Conservation (phyloP, 53 echinoderm and acorn worm species). For the Hippasteria phrygiana region DNA sequence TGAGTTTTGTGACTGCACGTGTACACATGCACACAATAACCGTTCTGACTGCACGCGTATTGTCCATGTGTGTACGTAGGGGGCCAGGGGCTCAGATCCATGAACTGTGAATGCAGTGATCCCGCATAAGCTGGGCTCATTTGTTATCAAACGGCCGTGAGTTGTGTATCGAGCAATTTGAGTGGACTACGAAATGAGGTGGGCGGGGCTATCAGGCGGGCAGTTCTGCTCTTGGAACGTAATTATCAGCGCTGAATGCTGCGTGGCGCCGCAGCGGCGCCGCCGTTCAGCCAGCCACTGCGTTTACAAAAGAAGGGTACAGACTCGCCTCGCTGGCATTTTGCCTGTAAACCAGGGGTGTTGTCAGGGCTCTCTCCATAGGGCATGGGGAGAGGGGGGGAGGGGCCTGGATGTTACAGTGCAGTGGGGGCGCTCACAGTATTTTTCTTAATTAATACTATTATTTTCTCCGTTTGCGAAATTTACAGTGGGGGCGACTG, state of each 20-base stretch:
- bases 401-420: too few species aligned
- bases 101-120: slow-evolving; percentile 49
- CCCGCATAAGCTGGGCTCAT: slow-evolving; percentile 38
- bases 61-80: not conserved
- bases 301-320: not conserved
- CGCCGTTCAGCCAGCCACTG: slow-evolving; percentile 19
- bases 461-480: too few species aligned
- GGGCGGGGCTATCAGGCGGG: slow-evolving; percentile 59
- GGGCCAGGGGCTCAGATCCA: not conserved
- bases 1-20: not conserved
- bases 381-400: too few species aligned
- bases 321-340: not conserved
- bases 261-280: slow-evolving; percentile 64
- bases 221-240: slow-evolving; percentile 46
- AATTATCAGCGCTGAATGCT: slow-evolving; percentile 63
- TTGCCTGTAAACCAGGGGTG: too few species aligned
- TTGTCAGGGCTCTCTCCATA: too few species aligned
- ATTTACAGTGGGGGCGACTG: too few species aligned
- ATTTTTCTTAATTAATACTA: too few species aligned
- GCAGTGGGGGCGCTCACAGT: too few species aligned
- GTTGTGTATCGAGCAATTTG: slow-evolving; percentile 64
- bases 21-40: not conserved
- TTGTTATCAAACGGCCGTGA: slow-evolving; percentile 66
- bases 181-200: slow-evolving; percentile 68
- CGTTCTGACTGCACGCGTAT: not conserved